A percentile compares a stretch with the other conserved stretches of the same genome.
phyloP scores from a whole-genome alignment of 2,888 invertebrate genomes.

The Hyles lineata region DNA sequence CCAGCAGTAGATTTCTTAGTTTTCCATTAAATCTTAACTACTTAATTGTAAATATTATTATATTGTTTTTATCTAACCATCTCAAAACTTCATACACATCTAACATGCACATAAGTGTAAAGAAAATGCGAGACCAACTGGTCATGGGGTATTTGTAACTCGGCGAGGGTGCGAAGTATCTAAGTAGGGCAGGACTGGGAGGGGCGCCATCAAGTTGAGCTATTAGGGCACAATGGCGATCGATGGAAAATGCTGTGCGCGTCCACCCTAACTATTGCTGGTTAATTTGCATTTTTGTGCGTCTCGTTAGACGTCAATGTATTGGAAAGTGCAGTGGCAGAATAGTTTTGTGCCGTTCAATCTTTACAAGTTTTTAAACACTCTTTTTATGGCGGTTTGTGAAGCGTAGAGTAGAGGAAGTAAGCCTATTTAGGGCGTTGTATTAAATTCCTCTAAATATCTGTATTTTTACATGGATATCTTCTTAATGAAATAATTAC shows the following conservation, averaged over 20 bases:
- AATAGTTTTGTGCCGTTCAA: neutral
- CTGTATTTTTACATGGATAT: no score
- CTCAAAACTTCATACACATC: neutral
- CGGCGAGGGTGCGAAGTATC: slow-evolving; percentile 54
- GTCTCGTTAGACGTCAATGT: slow-evolving; percentile 47
- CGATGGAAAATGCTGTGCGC: slow-evolving; percentile 60
- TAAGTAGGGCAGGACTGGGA: slow-evolving; percentile 64
- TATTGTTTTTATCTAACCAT: no score
- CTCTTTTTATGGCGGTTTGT: neutral
- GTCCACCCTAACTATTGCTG: slow-evolving; percentile 59
- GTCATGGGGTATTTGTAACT: slow-evolving; percentile 15
- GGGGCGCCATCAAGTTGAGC: slow-evolving; percentile 58
- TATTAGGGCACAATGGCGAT: slow-evolving; percentile 72
- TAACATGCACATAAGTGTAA: slow-evolving; percentile 13
- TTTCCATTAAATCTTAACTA: no score
- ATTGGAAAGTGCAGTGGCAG: slow-evolving; percentile 30
- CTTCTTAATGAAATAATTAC: no score
- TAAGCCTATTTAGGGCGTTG: no score
- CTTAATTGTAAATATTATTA: no score
- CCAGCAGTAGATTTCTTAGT: no score
- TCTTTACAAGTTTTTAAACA: neutral
- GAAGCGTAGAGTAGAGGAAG: neutral
- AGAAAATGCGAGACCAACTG: slow-evolving; percentile 15
- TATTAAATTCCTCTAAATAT: no score
- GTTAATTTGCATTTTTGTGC: slow-evolving; percentile 77